phyloP scores from a whole-genome alignment of 2,888 invertebrate species.

The Mythimna albipuncta region DNA sequence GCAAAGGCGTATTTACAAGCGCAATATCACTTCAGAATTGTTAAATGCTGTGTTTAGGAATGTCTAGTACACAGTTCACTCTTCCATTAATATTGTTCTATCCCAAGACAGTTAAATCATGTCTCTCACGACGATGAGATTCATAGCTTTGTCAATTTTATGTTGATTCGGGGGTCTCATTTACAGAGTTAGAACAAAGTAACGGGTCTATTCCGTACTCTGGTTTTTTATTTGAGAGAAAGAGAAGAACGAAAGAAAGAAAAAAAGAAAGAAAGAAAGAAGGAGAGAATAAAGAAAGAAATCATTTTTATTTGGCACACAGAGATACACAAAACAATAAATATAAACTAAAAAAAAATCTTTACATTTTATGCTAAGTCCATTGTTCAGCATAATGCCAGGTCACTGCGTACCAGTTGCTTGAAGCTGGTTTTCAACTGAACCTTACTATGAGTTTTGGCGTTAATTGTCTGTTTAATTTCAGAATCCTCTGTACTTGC shows the following conservation, averaged over 20 bases:
- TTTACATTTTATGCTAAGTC: too few species aligned
- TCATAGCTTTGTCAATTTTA: background rate
- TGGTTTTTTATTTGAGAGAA: too few species aligned
- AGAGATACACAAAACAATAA: too few species aligned
- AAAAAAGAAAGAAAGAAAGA: too few species aligned
- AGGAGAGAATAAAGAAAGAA: too few species aligned
- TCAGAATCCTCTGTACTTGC: slow-evolving; percentile 81
- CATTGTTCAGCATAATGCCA: background rate
- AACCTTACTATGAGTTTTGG: background rate
- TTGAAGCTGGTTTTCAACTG: too few species aligned
- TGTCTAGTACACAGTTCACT: background rate
- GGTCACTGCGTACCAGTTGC: too few species aligned
- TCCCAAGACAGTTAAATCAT: background rate
- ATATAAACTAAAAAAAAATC: too few species aligned
- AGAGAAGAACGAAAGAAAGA: too few species aligned
- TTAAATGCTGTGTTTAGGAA: background rate
- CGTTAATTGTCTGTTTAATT: slow-evolving; percentile 46
- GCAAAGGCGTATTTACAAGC: too few species aligned
- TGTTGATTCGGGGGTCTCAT: background rate
- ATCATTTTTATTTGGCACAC: too few species aligned
- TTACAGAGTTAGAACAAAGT: background rate
- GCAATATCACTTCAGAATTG: background rate
- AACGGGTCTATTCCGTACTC: too few species aligned
- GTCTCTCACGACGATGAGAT: background rate
- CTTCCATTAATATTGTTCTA: background rate